Percentiles rank a stretch among this genome's conserved stretches.
phyloP scores from a whole-genome alignment of 1,140 invertebrate species.

The Oryctes rhinoceros region DNA sequence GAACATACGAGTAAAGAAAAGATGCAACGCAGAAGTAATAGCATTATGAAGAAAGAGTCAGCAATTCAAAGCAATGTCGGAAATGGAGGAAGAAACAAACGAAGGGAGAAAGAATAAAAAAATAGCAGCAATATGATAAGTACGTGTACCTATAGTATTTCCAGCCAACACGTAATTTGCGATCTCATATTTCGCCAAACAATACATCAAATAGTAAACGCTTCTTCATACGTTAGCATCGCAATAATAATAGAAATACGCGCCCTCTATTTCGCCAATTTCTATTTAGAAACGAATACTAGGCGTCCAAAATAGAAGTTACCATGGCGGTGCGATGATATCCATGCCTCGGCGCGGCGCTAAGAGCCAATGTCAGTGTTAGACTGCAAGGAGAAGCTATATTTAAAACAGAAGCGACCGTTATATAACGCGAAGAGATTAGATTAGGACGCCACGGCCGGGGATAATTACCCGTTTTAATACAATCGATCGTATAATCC shows the following conservation, averaged over 20 bases:
- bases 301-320: neutral
- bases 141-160: no score
- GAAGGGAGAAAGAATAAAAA: no score
- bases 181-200: no score
- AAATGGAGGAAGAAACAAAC: no score
- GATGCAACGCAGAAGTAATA: no score
- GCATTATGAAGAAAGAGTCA: no score
- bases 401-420: neutral
- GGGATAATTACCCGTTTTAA: neutral
- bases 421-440: constrained; percentile 2
- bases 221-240: neutral
- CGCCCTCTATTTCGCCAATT: neutral
- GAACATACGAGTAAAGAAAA: no score
- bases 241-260: neutral
- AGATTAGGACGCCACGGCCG: neutral
- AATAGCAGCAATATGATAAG: no score
- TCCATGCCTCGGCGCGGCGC: neutral
- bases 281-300: neutral
- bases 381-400: neutral
- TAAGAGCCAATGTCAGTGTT: neutral
- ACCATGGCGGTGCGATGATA: neutral
- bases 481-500: neutral
- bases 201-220: no score
- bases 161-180: no score
- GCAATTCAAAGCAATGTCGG: no score